Percentiles rank a stretch among this genome's conserved stretches.
These are phyloP conservation scores for Perdita meconis DNA, from an alignment of 2,888 invertebrate species.

Conservation along the genomic window DNA sequence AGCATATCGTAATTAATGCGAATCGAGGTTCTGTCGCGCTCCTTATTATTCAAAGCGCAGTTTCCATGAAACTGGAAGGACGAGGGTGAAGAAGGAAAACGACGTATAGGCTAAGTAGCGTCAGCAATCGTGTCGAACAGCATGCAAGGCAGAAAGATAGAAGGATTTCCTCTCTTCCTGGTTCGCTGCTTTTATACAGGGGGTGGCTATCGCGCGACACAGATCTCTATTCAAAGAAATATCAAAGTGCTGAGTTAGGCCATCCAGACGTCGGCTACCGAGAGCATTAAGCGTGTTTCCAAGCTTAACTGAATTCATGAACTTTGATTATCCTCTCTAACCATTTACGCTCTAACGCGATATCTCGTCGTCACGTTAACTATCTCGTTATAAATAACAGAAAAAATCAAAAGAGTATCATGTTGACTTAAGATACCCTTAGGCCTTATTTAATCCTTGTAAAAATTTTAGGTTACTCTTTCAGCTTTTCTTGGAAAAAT, in stretches of 20 bases:
- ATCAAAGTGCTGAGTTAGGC: constrained; percentile 78
- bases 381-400: constrained; percentile 23
- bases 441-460: too few relatives aligned
- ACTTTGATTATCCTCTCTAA: constrained; percentile 36
- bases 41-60: constrained; percentile 30
- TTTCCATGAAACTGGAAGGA: constrained; percentile 19
- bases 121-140: constrained; percentile 57
- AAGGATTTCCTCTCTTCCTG: constrained; percentile 60
- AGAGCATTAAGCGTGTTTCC: constrained; percentile 61
- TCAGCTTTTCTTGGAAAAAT: too few relatives aligned
- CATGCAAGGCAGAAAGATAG: constrained; percentile 62
- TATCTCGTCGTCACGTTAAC: constrained; percentile 19
- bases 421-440: too few relatives aligned
- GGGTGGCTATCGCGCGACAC: constrained; percentile 76
- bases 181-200: constrained; percentile 57
- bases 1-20: too few relatives aligned
- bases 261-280: constrained; percentile 59
- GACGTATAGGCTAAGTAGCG: constrained; percentile 49
- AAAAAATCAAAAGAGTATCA: background rate
- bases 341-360: constrained; percentile 30
- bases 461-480: too few relatives aligned
- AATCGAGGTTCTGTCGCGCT: background rate
- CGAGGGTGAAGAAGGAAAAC: constrained; percentile 29
- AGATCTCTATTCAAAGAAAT: constrained; percentile 82
- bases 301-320: constrained; percentile 68